Evolutionary conservation across 2,888 invertebrate species (phyloP).

Genomic region (Drosophila leonis): DNA sequence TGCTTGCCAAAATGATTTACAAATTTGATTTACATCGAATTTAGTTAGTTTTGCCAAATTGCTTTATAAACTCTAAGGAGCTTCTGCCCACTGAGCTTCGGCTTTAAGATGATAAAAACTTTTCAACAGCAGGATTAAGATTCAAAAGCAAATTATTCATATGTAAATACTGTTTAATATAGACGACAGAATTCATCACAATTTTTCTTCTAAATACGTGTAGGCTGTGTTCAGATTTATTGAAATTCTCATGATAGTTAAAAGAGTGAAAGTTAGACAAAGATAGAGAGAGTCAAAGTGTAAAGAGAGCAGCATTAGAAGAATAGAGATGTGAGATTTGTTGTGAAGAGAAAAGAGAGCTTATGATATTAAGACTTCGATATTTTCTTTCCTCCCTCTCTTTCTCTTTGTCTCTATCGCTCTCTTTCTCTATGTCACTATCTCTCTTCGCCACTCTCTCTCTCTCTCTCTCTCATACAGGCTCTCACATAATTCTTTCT

Average conservation of each 20-base stretch:
- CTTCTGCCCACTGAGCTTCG: slow-evolving; percentile 11
- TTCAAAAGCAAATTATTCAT: slow-evolving; percentile 1
- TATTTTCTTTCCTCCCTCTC: not conserved
- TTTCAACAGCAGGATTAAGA: not conserved
- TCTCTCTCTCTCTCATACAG: no score
- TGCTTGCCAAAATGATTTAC: slow-evolving; percentile 47
- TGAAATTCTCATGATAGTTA: not conserved
- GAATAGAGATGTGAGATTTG: no score
- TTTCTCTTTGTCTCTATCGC: not conserved
- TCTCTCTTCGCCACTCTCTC: not conserved
- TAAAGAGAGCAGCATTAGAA: no score
- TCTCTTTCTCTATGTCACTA: not conserved
- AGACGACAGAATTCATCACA: not conserved
- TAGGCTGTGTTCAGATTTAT: not conserved
- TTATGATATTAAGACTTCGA: no score
- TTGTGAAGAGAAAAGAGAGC: no score
- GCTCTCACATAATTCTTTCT: no score
- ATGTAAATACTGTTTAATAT: not conserved
- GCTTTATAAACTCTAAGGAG: slow-evolving; percentile 23
- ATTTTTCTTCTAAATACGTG: no score
- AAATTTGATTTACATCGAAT: slow-evolving; percentile 58
- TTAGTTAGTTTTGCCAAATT: slow-evolving; percentile 54
- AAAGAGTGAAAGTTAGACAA: not conserved
- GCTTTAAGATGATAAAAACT: not conserved
- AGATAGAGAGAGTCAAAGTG: no score